A percentile compares a stretch with the other conserved stretches of the same genome.
Conservation (phyloP, 2,888 invertebrate genomes). For the Dascillus cervinus region DNA sequence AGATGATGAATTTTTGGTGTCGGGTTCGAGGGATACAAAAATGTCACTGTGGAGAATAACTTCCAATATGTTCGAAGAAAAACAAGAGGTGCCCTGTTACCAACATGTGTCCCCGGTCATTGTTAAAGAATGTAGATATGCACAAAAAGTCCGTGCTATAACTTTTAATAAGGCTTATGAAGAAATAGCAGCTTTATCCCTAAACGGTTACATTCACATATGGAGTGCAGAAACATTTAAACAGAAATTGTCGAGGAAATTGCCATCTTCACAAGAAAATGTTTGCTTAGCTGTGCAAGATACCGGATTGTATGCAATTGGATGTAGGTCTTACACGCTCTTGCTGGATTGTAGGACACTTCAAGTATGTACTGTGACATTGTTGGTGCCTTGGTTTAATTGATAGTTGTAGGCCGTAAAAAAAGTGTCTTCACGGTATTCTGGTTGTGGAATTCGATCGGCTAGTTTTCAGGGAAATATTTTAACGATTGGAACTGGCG, state of each 20-base stretch:
- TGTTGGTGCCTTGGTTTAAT: neutral
- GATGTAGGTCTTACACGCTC: constrained; percentile 87
- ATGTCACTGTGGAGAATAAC: constrained; percentile 84
- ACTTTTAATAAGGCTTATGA: constrained; percentile 79
- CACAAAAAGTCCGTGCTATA: constrained; percentile 67
- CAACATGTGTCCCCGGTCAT: constrained; percentile 58
- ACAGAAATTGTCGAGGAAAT: constrained; percentile 77
- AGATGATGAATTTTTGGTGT: constrained; percentile 91
- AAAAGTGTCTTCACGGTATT: constrained; percentile 78
- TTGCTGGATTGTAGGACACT: constrained; percentile 83
- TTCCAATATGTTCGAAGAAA: constrained; percentile 37
- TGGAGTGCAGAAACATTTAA: constrained; percentile 86
- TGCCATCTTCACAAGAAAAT: constrained; percentile 87
- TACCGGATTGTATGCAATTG: constrained; percentile 85
- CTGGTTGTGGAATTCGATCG: constrained; percentile 87
- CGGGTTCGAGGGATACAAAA: constrained; percentile 86
- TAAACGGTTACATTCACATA: constrained; percentile 91
- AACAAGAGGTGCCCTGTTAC: constrained; percentile 46
- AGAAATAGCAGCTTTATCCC: constrained; percentile 83
- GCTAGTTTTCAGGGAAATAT: constrained; percentile 85
- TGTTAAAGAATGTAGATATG: constrained; percentile 73
- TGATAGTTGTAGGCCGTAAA: constrained; percentile 51
- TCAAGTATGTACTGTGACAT: constrained; percentile 43
- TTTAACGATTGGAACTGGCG: constrained; percentile 88
- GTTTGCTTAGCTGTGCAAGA: constrained; percentile 86